These are phyloP conservation scores for Zosterops borbonicus DNA, from an alignment of 2,113 vertebrate genomes.

Conservation along the genomic window DNA sequence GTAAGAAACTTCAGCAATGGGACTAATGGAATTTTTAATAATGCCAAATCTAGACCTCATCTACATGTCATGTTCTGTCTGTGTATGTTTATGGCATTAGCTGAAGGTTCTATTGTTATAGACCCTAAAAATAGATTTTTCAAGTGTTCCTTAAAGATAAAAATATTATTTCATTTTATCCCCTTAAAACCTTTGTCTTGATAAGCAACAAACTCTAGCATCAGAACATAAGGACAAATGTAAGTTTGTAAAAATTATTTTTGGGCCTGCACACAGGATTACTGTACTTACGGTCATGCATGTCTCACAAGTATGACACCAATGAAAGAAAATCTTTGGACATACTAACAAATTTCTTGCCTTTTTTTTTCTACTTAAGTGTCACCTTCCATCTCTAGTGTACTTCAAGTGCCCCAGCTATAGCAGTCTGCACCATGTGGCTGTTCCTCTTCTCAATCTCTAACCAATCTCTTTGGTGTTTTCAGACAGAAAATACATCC, in stretches of 20 bases:
- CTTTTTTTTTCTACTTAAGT: background rate
- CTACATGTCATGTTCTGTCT: background rate
- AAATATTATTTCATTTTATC: background rate
- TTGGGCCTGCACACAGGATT: background rate
- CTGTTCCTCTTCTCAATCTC: background rate
- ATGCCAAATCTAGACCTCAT: background rate
- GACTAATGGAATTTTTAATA: background rate
- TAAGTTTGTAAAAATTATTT: background rate
- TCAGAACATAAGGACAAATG: background rate
- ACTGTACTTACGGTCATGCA: fast-evolving
- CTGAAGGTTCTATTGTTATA: background rate
- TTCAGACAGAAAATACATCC: background rate
- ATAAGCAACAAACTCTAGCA: background rate
- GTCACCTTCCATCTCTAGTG: background rate
- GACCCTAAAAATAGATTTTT: background rate
- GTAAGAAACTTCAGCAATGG: background rate
- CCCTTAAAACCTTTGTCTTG: background rate
- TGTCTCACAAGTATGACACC: background rate
- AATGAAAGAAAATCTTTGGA: background rate
- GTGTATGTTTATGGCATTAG: background rate
- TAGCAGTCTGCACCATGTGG: background rate
- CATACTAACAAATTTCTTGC: background rate
- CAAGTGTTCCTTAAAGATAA: background rate
- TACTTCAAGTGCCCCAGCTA: background rate
- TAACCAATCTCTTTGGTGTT: background rate